phyloP scores from a whole-genome alignment of 2,113 vertebrate genomes.

The Nothobranchius furzeri region DNA sequence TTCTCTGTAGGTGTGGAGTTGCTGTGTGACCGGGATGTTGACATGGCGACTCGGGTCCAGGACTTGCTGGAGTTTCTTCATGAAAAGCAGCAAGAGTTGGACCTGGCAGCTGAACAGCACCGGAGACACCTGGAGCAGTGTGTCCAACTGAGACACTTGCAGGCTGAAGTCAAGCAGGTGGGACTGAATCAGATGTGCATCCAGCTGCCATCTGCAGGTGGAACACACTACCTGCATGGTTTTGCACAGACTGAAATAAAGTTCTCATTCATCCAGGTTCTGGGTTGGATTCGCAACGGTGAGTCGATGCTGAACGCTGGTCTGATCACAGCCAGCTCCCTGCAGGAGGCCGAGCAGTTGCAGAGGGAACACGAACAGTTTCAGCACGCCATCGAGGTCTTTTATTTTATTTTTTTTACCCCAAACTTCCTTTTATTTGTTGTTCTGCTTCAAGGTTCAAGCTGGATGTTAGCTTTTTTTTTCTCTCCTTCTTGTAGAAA shows the following conservation, averaged over 20 bases:
- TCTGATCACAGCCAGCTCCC: constrained; percentile 95
- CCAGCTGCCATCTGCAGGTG: constrained; percentile 79
- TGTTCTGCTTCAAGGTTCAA: background rate
- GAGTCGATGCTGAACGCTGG: constrained; percentile 98
- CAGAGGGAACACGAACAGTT: constrained; percentile 98
- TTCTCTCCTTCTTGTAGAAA: constrained; percentile 79
- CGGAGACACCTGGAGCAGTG: constrained; percentile 97
- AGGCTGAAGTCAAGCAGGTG: constrained; percentile 99
- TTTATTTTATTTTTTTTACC: background rate
- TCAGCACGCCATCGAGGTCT: constrained; percentile 98
- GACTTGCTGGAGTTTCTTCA: constrained; percentile 97
- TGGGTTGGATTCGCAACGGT: constrained; percentile 98
- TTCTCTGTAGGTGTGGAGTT: constrained; percentile 89
- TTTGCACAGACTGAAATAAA: background rate
- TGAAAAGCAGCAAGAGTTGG: constrained; percentile 97
- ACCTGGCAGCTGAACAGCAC: constrained; percentile 91
- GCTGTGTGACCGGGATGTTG: constrained; percentile 94
- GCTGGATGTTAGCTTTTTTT: background rate
- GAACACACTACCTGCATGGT: background rate
- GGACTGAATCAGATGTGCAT: background rate
- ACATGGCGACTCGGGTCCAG: constrained; percentile 96
- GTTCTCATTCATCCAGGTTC: constrained; percentile 78
- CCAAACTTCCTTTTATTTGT: background rate
- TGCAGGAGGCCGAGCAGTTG: constrained; percentile 96
- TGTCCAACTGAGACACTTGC: constrained; percentile 95